Percentiles rank a stretch among this genome's conserved stretches.
These are phyloP conservation scores for Proisotoma minuta DNA, from an alignment of 2,888 invertebrate genomes.

Conservation along the genomic window DNA sequence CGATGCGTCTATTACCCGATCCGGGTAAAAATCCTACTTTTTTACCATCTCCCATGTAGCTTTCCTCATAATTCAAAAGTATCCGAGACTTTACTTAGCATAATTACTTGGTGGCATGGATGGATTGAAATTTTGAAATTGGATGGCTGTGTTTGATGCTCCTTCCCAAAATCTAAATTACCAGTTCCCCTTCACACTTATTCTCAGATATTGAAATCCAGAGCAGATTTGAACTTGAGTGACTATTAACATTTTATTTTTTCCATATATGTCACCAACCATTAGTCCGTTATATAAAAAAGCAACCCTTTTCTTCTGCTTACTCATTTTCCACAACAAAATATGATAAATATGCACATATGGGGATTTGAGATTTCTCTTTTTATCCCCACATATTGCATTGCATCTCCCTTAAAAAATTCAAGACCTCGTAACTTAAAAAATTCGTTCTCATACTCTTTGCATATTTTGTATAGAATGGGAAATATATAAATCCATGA, in stretches of 20 bases:
- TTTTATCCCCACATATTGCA: slow-evolving; percentile 11
- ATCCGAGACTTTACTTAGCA: neutral
- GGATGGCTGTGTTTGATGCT: neutral
- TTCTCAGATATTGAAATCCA: neutral
- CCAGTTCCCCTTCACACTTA: neutral
- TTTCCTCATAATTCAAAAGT: slow-evolving; percentile 15
- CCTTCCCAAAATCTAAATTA: neutral
- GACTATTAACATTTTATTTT: slow-evolving; percentile 2
- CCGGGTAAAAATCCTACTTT: slow-evolving; percentile 38
- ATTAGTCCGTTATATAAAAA: neutral
- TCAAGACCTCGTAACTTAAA: slow-evolving; percentile 3
- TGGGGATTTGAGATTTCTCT: slow-evolving; percentile 16
- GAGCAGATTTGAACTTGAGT: neutral
- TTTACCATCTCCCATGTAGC: slow-evolving; percentile 25
- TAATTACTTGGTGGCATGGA: neutral
- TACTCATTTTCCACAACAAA: slow-evolving; percentile 32
- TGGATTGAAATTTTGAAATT: slow-evolving; percentile 4
- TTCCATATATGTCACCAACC: slow-evolving; percentile 4
- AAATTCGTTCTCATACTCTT: neutral
- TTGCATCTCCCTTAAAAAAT: slow-evolving; percentile 12
- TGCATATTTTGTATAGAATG: neutral
- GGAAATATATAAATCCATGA: neutral
- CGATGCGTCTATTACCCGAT: slow-evolving; percentile 21
- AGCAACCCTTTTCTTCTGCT: slow-evolving; percentile 13
- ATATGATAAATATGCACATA: slow-evolving; percentile 41